These are phyloP conservation scores for Linyphia triangularis DNA, from an alignment of 2,888 invertebrate genomes.

Conservation along the genomic window DNA sequence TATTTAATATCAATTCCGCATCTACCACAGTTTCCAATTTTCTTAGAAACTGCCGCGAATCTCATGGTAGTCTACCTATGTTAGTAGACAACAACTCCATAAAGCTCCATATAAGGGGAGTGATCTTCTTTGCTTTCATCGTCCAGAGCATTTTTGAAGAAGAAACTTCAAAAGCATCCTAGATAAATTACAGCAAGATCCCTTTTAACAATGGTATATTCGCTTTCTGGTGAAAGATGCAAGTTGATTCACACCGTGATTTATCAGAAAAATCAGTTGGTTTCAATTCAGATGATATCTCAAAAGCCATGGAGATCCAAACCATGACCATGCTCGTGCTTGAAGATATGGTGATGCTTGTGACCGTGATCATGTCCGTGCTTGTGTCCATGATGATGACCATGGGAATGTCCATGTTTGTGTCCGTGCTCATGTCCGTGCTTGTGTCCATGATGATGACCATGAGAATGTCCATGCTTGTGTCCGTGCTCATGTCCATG, in stretches of 20 bases:
- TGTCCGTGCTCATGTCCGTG: conserved; percentile 63
- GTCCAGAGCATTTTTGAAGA: not conserved
- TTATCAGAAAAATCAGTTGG: not conserved
- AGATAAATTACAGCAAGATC: not conserved
- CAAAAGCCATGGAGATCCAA: conserved; percentile 47
- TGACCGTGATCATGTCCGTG: conserved; percentile 52
- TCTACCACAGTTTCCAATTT: too few species aligned
- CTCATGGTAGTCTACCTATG: too few species aligned
- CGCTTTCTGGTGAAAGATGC: not conserved
- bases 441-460: conserved; percentile 54
- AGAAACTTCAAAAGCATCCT: not conserved
- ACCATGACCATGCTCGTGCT: conserved; percentile 46
- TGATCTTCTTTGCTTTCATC: not conserved
- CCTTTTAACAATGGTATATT: conserved; percentile 6
- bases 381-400: conserved; percentile 53
- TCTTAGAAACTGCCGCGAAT: too few species aligned
- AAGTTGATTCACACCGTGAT: not conserved
- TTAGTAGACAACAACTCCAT: too few species aligned
- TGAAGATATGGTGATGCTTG: conserved; percentile 47
- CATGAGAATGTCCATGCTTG: conserved; percentile 51
- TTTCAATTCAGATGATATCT: not conserved
- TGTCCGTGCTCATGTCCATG: conserved; percentile 51
- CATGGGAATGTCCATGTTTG: conserved; percentile 45
- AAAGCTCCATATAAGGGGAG: too few species aligned
- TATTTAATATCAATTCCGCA: too few species aligned